Conservation (phyloP, 2,113 vertebrate genomes). For the Lynx canadensis region DNA sequence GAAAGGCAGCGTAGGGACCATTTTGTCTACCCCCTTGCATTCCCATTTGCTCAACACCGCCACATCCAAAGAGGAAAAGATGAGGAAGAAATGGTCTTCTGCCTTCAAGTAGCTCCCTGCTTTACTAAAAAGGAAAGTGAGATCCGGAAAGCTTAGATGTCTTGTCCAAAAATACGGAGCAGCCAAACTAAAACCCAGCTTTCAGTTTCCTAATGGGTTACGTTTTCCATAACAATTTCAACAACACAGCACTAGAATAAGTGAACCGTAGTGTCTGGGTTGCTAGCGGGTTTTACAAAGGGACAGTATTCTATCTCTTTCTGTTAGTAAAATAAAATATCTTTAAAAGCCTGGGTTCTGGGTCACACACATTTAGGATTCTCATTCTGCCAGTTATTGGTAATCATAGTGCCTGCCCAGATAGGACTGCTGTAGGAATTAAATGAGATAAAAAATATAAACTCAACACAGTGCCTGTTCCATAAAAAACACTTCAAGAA, state of each 20-base stretch:
- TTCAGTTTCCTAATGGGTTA: not conserved
- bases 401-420: not conserved
- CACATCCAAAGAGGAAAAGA: not conserved
- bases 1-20: not conserved
- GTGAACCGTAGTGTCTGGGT: not conserved
- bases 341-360: conserved; percentile 5
- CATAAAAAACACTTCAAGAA: not conserved
- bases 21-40: not conserved
- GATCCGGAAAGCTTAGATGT: not conserved
- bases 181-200: not conserved
- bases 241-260: not conserved
- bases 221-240: not conserved
- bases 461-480: not conserved
- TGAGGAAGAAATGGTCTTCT: not conserved
- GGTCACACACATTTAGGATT: not conserved
- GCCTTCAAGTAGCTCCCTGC: not conserved
- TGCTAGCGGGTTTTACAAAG: not conserved
- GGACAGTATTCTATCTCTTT: not conserved
- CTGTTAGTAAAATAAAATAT: not conserved
- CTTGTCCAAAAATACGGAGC: not conserved
- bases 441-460: not conserved
- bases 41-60: not conserved
- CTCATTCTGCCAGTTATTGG: not conserved
- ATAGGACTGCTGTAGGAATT: not conserved
- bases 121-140: not conserved